Percentiles rank a stretch among this genome's conserved stretches.
Evolutionary conservation across 1,140 invertebrate genomes (phyloP).

Genomic region (Magallana ariakensis): DNA sequence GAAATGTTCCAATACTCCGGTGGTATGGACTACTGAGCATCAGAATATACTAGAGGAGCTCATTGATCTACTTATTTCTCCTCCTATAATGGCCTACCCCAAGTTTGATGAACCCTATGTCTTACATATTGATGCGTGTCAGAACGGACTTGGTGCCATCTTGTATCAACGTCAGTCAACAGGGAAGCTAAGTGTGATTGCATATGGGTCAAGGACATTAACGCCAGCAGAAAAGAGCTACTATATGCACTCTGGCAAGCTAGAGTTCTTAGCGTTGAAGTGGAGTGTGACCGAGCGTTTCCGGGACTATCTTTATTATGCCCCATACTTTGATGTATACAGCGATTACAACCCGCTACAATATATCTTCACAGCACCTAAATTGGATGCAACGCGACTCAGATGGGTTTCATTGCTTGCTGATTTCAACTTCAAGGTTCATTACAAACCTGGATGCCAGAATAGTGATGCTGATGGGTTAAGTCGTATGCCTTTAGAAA

Average conservation of each 20-base stretch:
- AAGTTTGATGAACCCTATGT: conserved; percentile 75
- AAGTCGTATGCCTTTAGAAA: conserved; percentile 44
- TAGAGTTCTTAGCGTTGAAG: conserved; percentile 58
- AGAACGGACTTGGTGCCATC: conserved; percentile 77
- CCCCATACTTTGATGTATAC: conserved; percentile 43
- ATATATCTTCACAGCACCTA: conserved; percentile 48
- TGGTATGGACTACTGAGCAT: conserved; percentile 56
- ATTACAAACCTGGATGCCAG: conserved; percentile 48
- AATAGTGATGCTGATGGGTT: conserved; percentile 51
- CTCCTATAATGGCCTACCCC: conserved; percentile 71
- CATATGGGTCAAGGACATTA: conserved; percentile 61
- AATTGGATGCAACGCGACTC: conserved; percentile 54
- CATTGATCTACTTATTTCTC: conserved; percentile 67
- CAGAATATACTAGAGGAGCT: conserved; percentile 54
- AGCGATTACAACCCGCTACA: conserved; percentile 48
- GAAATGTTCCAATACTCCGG: neutral
- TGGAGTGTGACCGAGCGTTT: conserved; percentile 53
- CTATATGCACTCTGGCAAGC: conserved; percentile 55
- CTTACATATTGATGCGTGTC: conserved; percentile 79
- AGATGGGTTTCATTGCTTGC: conserved; percentile 48
- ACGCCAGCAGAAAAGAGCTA: conserved; percentile 53
- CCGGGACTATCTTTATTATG: conserved; percentile 49
- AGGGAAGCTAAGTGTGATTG: conserved; percentile 57
- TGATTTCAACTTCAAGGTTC: conserved; percentile 53
- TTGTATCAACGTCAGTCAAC: conserved; percentile 74